Evolutionary conservation across 2,888 invertebrate species (phyloP), one percentile per base, ranked within the genome.

Genomic region (Protodeltote pygarga): DNA sequence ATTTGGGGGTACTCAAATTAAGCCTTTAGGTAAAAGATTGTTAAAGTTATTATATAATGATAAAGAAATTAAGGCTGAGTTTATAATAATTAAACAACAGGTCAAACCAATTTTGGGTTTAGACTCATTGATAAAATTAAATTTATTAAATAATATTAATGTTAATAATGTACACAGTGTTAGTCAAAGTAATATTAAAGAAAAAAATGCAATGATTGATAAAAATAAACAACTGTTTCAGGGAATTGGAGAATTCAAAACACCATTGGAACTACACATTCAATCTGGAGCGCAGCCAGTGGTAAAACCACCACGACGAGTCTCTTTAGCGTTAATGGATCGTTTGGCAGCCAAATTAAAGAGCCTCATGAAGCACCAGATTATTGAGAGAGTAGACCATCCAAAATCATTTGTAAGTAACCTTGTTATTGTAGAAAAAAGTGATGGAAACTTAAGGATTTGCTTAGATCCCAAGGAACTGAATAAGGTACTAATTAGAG

Each of bases 1-100:
- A n/a, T 40, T 40, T 31, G 40, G 40, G 31, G 40, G 40, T 5
- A 15, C 15, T 9, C 6, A 16, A 13, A 23, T 40, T 3, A 24
- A 21, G 3, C 31, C 40, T 11, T 23, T 40, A 14, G 40, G 40
- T 0, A 40, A 24, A 16, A 31, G 5, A 8, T 11, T n/a, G 20
- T 21, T 31, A 21, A 40, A 2, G 9, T 3, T 27, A 1, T 15
- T 3, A 8, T n/a, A 23, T n/a, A 27, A 15, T 23, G 10, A 6
- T 27, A 14, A 3, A 15, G 4, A 27, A 27, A n/a, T 27, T 3
- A 5, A 27, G 3, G 13, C 13, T 1, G 24, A 24, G 3, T 24
- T 24, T 10, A 13, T 24, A 1, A 24, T 24, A 6, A 24, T 27
- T 27, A 14, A 27, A 14, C 1, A 27, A 14, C 1, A 27, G 2